Evolutionary conservation across 1,140 invertebrate genomes (phyloP), one percentile per base, ranked within the genome.

Genomic region (Ooceraea biroi): DNA sequence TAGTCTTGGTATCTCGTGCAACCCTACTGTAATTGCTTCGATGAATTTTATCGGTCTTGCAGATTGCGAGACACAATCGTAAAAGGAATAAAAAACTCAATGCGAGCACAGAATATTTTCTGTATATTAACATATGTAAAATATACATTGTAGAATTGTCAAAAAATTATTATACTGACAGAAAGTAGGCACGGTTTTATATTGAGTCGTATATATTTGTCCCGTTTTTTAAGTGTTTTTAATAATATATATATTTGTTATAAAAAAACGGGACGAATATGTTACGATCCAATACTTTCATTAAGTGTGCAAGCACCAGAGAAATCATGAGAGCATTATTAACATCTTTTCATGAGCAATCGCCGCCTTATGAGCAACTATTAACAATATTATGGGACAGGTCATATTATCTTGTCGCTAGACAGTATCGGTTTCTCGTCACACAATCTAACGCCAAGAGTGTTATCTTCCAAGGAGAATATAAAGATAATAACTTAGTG

Each of bases 401-500:
- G 17, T 30, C 22, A 17, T 55, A 25, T 68, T 69, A 69, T 69
- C 25, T 57, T 22, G 8, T 25, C 10, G 36, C 10, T 22, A 22
- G 50, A 58, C 57, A 22, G 7, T 41, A 69, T 78, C 36, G 25
- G 25, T 80, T 78, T 71, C 25, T 80, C 50, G 19, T 69, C 65
- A 22, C 19, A 44, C 41, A 57, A 71, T 69, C 41, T 57, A 36
- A 69, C 41, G 22, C 57, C n/a, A n/a, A n/a, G 36, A 57, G n/a
- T 46, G 48, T 68, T 68, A 80, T 71, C 22, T 57, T 80, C 36
- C 19, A 57, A 36, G 17, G 36, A 44, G 52, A 44, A 69, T 57
- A 58, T 58, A 58, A 80, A 71, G 65, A 80, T 71, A 69, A 78
- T 78, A 69, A 80, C 50, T 69, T 80, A 58, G 48, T 27, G 25